Percentiles rank a stretch among this genome's conserved stretches.
These are phyloP conservation scores for Leguminivora glycinivorella DNA, from an alignment of 1,140 invertebrate genomes.

Conservation along the genomic window DNA sequence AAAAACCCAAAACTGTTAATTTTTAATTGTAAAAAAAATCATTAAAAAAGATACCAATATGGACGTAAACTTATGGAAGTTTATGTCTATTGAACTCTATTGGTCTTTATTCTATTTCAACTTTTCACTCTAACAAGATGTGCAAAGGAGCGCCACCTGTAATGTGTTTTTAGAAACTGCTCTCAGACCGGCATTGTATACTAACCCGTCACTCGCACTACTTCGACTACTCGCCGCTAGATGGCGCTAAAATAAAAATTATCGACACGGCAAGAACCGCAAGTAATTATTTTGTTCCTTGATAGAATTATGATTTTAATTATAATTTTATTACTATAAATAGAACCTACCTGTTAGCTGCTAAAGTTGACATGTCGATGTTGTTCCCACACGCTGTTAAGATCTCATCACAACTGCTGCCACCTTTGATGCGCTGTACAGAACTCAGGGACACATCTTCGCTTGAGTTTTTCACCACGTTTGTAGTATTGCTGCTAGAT, in stretches of 20 bases:
- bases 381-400: slow-evolving; percentile 68
- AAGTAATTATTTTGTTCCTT: not conserved
- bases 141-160: not conserved
- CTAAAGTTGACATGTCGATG: slow-evolving; percentile 72
- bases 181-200: slow-evolving; percentile 20
- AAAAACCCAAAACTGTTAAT: too few relatives aligned
- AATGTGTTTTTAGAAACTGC: not conserved
- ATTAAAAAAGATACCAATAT: too few relatives aligned
- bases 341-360: slow-evolving; percentile 71
- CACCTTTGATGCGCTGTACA: slow-evolving; percentile 73
- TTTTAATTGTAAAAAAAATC: too few relatives aligned
- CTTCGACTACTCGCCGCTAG: slow-evolving; percentile 29
- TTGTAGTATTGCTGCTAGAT: slow-evolving; percentile 66
- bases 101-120: not conserved
- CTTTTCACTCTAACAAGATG: not conserved
- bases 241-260: slow-evolving; percentile 29
- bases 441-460: slow-evolving; percentile 68
- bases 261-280: not conserved
- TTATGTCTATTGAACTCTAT: too few relatives aligned
- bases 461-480: slow-evolving; percentile 57
- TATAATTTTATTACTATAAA: not conserved
- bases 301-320: not conserved
- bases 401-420: slow-evolving; percentile 75
- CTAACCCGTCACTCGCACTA: not conserved
- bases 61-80: too few relatives aligned